phyloP scores from a whole-genome alignment of 2,113 vertebrate species.

The Pseudopodoces humilis region DNA sequence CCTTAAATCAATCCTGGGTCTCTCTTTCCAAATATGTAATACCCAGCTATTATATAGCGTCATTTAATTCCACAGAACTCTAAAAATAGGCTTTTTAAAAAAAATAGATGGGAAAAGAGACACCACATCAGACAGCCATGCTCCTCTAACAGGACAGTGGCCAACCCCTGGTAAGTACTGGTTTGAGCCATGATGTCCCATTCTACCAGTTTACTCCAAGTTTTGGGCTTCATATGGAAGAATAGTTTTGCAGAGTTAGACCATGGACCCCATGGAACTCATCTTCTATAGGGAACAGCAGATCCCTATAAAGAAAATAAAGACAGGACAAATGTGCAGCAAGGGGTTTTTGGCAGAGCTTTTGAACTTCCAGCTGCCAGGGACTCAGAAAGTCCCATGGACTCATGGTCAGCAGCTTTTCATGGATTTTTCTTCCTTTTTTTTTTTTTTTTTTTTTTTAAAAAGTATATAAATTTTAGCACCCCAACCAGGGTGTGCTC shows the following conservation, averaged over 20 bases:
- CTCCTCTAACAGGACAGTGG: background rate
- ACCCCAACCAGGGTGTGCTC: background rate
- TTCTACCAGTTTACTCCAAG: background rate
- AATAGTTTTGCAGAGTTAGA: background rate
- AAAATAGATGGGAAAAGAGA: background rate
- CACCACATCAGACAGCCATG: background rate
- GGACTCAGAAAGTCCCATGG: background rate
- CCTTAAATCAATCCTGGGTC: slow-evolving; percentile 40
- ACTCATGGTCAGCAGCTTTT: background rate
- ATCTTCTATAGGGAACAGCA: background rate
- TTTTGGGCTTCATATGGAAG: background rate
- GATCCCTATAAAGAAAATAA: background rate
- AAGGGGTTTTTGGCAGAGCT: background rate
- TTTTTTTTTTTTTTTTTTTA: background rate
- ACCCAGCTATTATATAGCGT: background rate
- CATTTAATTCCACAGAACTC: background rate
- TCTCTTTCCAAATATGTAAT: slow-evolving; percentile 30
- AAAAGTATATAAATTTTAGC: background rate
- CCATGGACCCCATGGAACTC: background rate
- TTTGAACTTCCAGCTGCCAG: background rate
- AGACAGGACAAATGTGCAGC: background rate
- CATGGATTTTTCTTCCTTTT: background rate
- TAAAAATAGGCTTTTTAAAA: slow-evolving; percentile 13
- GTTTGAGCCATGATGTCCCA: background rate
- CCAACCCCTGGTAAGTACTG: background rate